Evolutionary conservation across 2,888 invertebrate genomes (phyloP), one percentile per base, ranked within the genome.

Genomic region (Drosophila sordidapex): DNA sequence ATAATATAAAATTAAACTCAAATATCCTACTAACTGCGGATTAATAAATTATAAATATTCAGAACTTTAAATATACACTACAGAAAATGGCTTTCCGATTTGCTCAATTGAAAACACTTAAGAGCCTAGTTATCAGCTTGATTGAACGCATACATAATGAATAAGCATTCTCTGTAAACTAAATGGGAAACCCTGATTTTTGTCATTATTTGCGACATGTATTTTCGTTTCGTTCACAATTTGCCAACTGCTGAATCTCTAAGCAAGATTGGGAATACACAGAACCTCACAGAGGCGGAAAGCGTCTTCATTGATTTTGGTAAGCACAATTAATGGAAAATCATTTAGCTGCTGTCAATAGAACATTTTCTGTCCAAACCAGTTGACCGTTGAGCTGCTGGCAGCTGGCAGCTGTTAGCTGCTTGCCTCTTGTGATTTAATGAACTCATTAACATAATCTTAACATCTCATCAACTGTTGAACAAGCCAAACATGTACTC

Each of bases 371-470:
- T 18, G 31, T 10, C 29, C 49, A 21, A n/a, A 4, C 15, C 40
- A 8, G 25, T 31, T 61, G 38, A 31, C 29, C 15, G 35, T n/a
- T 29, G 18, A 4, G 18, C 31, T 38, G 25, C 27, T 53, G 3
- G 15, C 27, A 74, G 18, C 4, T 53, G 5, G 15, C n/a, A 70
- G n/a, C 4, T 57, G 56, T 29, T 29, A n/a, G n/a, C 56, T 36
- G 36, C 71, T 73, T 78, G 82, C 72, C 75, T 58, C 77, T 76
- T 76, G 79, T 86, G 83, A 84, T 81, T 84, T 87, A 87, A 87
- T 87, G 82, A 87, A 83, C 87, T 87, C 86, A 87, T 87, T 87
- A 87, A 84, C 87, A 87, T 87, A 87, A 87, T 87, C 87, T 87
- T 79, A 81, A 78, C 79, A 86, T 84, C 84, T 81, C 87, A 87